Evolutionary conservation across 2,888 invertebrate genomes (phyloP), one percentile per base, ranked within the genome.

Genomic region (Abrostola tripartita): DNA sequence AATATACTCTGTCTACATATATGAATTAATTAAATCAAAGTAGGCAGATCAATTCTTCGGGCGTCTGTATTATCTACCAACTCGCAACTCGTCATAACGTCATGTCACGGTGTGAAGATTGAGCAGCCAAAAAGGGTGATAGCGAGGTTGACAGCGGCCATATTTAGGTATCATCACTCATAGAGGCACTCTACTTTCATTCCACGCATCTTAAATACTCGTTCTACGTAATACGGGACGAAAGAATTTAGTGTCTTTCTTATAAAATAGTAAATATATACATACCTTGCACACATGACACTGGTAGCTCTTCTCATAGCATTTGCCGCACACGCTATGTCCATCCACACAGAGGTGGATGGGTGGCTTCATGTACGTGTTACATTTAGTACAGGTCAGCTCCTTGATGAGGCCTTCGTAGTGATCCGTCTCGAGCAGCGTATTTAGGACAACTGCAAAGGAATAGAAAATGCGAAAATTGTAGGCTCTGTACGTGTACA

Each of bases 321-420:
- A 95, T 0, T 75, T 75, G 0, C 92, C 92, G 74, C 95, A 95
- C 36, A 92, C 79, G 74, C 95, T 93, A 77, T 95, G 95, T 8
- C 95, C 95, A 67, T 94, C 92, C 70, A 92, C 91, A 52, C 95
- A 95, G 5, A 95, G 85, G 64, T 91, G 90, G 64, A 95, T 93
- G 6, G 95, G 95, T 0, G 95, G 93, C 65, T 91, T 89, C 93
- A 95, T 94, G 73, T 95, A 95, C 50, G 88, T 90, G 68, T 81
- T 88, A 82, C 95, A 95, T 82, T 92, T 92, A 40, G 89, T 90
- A 74, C 95, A 95, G 54, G 95, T 93, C 71, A 95, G 78, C 41
- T 95, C 95, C 76, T 91, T 91, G 71, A 94, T 93, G 57, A 95
- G 83, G 65, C 94, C 90, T 78, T 87, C 91, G 82, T 95, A 95